Evolutionary conservation across 1,140 invertebrate species (phyloP).

Genomic region (Cepaea nemoralis): DNA sequence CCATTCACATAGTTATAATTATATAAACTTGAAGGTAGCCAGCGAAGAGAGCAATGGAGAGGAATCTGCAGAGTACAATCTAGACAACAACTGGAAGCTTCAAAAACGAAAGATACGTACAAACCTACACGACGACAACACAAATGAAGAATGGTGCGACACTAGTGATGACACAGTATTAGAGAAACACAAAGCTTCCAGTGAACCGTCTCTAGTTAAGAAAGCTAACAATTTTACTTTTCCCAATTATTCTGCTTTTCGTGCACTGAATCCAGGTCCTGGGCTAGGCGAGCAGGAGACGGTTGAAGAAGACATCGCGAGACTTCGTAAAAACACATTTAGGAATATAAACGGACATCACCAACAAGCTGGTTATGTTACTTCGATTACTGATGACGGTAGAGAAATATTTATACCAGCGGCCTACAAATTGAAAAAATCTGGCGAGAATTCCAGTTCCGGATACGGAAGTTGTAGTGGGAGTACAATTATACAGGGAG

Average conservation of each 20-base stretch:
- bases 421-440: conserved; percentile 13
- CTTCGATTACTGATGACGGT: conserved; percentile 36
- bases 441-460: conserved; percentile 27
- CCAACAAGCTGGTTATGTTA: conserved; percentile 38
- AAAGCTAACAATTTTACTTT: conserved; percentile 31
- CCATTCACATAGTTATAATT: neutral
- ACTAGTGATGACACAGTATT: neutral
- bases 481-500: neutral
- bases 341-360: neutral
- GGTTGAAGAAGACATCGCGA: conserved; percentile 46
- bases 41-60: neutral
- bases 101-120: neutral
- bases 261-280: neutral
- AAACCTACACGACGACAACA: neutral
- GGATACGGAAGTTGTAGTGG: conserved; percentile 42
- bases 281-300: conserved; percentile 46
- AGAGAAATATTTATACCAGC: conserved; percentile 41
- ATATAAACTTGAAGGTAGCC: neutral
- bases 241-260: conserved; percentile 41
- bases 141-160: neutral
- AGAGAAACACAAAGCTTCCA: neutral
- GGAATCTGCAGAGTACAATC: neutral
- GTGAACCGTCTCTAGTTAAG: neutral
- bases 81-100: conserved; percentile 37
- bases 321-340: conserved; percentile 13